Percentiles rank a stretch among this genome's conserved stretches.
These are phyloP conservation scores for Adelosebastes latens DNA, from an alignment of 2,797 vertebrate genomes.

Conservation along the genomic window DNA sequence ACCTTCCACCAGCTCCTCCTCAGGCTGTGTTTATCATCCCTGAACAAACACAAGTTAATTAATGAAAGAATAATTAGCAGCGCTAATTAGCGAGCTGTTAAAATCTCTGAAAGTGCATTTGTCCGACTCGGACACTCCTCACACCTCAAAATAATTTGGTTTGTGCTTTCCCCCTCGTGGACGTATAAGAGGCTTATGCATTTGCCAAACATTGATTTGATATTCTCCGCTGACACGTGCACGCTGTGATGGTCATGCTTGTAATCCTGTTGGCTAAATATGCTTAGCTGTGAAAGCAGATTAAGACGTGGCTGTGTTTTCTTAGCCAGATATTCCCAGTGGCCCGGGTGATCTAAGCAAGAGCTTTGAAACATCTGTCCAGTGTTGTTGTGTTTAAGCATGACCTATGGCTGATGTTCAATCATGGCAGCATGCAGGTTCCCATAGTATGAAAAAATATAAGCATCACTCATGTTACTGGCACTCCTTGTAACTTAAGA, in stretches of 20 bases:
- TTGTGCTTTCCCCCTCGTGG: constrained; percentile 56
- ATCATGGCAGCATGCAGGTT: constrained; percentile 6
- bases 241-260: constrained; percentile 79
- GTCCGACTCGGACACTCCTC: constrained; percentile 44
- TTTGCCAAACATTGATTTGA: constrained; percentile 75
- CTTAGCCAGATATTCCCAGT: constrained; percentile 75
- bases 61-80: constrained; percentile 61
- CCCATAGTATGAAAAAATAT: not conserved
- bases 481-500: not conserved
- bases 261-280: constrained; percentile 84
- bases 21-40: constrained; percentile 41
- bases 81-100: constrained; percentile 61
- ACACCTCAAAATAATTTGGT: constrained; percentile 69
- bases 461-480: not conserved
- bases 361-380: constrained; percentile 67
- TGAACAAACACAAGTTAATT: constrained; percentile 53
- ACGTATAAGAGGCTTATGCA: constrained; percentile 75
- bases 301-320: constrained; percentile 79
- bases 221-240: constrained; percentile 77
- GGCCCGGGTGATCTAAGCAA: constrained; percentile 63
- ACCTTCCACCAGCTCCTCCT: constrained; percentile 22
- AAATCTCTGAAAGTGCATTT: constrained; percentile 57
- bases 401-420: constrained; percentile 46
- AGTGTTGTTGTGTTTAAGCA: constrained; percentile 54
- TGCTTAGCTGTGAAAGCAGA: constrained; percentile 83